Percentiles rank a stretch among this genome's conserved stretches.
phyloP scores from a whole-genome alignment of 2,113 vertebrate species.

The Paradoxurus hermaphroditus region DNA sequence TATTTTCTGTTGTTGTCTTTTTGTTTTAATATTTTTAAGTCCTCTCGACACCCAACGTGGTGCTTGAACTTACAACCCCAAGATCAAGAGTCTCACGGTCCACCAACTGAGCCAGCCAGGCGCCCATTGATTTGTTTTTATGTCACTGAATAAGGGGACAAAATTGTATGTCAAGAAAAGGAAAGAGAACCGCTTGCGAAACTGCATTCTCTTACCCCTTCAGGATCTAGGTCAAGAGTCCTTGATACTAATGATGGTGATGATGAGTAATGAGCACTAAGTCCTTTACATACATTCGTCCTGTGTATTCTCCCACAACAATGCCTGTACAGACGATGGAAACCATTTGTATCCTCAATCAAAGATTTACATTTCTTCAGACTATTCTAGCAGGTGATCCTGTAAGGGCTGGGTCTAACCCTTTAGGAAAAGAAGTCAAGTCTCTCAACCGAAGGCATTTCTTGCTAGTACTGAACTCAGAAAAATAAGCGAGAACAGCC shows the following conservation, averaged over 20 bases:
- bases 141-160: not conserved
- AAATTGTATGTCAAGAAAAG: not conserved
- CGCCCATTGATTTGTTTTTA: not conserved
- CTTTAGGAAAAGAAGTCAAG: not conserved
- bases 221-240: not conserved
- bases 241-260: fast-evolving
- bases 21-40: not conserved
- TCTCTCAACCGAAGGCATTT: not conserved
- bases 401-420: not conserved
- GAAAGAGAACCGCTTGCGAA: not conserved
- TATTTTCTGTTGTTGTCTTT: not conserved
- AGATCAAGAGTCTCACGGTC: not conserved
- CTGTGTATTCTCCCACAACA: not conserved
- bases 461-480: not conserved
- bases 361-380: not conserved
- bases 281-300: not conserved
- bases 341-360: not conserved
- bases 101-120: not conserved
- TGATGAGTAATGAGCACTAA: not conserved
- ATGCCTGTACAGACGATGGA: not conserved
- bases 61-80: not conserved
- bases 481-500: not conserved
- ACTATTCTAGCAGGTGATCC: not conserved
- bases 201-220: not conserved
- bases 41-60: not conserved